phyloP scores from a whole-genome alignment of 2,888 invertebrate genomes.

The Tenthredo amoena region DNA sequence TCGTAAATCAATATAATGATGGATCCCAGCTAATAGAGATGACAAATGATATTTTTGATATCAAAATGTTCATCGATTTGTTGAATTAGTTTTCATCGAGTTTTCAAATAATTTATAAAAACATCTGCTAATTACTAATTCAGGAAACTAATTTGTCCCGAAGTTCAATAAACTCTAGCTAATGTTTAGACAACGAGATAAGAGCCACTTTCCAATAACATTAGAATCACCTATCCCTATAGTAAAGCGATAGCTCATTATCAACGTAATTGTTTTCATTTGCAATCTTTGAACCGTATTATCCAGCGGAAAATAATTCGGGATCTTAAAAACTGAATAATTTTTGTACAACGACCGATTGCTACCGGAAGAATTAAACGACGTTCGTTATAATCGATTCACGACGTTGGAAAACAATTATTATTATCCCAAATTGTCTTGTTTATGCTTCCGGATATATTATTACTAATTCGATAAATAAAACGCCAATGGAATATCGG shows the following conservation, averaged over 20 bases:
- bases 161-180: slow-evolving; percentile 30
- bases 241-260: not conserved
- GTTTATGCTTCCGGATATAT: not conserved
- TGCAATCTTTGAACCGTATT: not conserved
- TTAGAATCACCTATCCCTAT: slow-evolving; percentile 31
- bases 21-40: not conserved
- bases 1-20: not conserved
- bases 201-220: slow-evolving; percentile 59
- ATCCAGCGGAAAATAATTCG: not conserved
- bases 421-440: not conserved
- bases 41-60: not conserved
- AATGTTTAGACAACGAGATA: slow-evolving; percentile 28
- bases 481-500: not conserved
- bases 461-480: not conserved
- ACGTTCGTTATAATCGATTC: not conserved
- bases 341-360: not conserved
- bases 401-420: not conserved
- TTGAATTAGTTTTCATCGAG: not conserved
- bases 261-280: not conserved
- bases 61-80: not conserved
- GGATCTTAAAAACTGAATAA: not conserved
- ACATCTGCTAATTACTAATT: not conserved
- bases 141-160: not conserved
- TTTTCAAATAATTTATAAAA: not conserved
- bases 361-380: not conserved